Evolutionary conservation across 2,113 vertebrate species (phyloP).

Genomic region (Dipodomys ordii): DNA sequence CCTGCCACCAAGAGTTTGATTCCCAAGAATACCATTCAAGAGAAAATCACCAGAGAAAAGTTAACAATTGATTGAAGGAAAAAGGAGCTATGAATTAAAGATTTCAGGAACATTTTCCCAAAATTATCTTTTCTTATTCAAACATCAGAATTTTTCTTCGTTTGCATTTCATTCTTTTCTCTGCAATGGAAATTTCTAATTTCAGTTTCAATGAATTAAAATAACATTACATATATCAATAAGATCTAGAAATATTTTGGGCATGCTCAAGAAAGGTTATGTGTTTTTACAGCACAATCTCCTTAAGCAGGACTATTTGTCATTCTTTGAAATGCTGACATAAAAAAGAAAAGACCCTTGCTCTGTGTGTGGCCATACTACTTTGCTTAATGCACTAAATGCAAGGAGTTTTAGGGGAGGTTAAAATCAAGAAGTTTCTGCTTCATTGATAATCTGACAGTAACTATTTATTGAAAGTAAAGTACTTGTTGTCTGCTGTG

Average conservation of each 20-base stretch:
- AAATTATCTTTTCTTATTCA: not conserved
- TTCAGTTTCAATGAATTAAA: conserved; percentile 70
- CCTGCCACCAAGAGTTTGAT: not conserved
- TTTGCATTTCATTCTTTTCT: conserved; percentile 41
- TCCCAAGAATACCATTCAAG: conserved; percentile 40
- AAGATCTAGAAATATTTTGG: conserved; percentile 87
- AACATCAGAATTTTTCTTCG: not conserved
- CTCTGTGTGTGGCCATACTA: conserved; percentile 91
- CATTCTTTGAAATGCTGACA: conserved; percentile 90
- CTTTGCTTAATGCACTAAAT: conserved; percentile 88
- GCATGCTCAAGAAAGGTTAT: conserved; percentile 88
- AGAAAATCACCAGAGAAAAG: conserved; percentile 27
- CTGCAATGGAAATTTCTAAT: conserved; percentile 42
- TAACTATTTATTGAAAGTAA: conserved; percentile 91
- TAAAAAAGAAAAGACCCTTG: conserved; percentile 84
- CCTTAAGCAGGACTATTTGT: conserved; percentile 90
- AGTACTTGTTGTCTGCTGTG: conserved; percentile 90
- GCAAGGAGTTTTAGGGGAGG: conserved; percentile 78
- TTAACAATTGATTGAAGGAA: not conserved
- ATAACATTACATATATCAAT: conserved; percentile 76
- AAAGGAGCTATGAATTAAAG: not conserved
- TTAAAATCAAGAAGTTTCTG: conserved; percentile 87
- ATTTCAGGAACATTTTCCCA: conserved; percentile 6
- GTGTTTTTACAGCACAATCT: conserved; percentile 90
- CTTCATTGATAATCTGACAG: conserved; percentile 92